These are phyloP conservation scores for Rafetus swinhoei DNA, from an alignment of 2,113 vertebrate genomes.

Conservation along the genomic window DNA sequence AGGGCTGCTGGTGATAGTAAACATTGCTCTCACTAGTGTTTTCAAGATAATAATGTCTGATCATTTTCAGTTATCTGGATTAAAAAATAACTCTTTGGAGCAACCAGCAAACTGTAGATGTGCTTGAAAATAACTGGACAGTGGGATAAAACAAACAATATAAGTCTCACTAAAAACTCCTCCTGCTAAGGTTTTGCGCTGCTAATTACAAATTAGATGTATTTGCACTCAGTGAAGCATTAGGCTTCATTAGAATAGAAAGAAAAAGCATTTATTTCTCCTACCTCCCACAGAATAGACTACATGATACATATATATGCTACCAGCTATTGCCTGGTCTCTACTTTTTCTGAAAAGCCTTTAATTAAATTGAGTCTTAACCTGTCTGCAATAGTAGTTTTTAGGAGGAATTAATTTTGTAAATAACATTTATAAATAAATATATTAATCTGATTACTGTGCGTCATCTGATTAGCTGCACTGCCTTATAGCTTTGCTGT, in stretches of 20 bases:
- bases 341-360: not conserved
- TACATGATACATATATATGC: not conserved
- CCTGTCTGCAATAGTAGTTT: not conserved
- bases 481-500: not conserved
- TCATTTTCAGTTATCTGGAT: not conserved
- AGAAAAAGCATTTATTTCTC: not conserved
- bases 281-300: not conserved
- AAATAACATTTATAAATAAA: not conserved
- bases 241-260: not conserved
- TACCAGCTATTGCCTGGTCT: not conserved
- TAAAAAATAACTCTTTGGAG: not conserved
- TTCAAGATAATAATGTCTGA: not conserved
- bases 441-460: not conserved
- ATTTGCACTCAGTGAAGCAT: not conserved
- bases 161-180: not conserved
- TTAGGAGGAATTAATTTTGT: not conserved
- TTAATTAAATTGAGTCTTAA: not conserved
- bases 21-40: not conserved
- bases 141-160: not conserved
- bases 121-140: slow-evolving; percentile 9
- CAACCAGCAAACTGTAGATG: not conserved
- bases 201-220: not conserved
- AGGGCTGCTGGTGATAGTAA: not conserved
- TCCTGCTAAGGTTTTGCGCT: not conserved
- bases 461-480: not conserved